Evolutionary conservation across 2,113 vertebrate species (phyloP), one percentile per base, ranked within the genome.

Genomic region (Clarias macrocephalus): DNA sequence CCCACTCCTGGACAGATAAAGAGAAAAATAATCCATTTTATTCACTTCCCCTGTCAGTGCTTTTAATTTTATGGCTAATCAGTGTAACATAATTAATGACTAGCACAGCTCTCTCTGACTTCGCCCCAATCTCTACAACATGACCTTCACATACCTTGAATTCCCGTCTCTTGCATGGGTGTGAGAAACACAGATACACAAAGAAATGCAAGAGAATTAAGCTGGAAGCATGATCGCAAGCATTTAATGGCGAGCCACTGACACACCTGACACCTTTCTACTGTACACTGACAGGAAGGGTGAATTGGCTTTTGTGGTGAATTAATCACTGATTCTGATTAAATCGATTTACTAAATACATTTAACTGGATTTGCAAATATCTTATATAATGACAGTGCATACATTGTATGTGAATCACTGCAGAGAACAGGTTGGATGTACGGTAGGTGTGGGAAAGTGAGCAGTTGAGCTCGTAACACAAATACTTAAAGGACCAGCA

Each of bases 351-450:
- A 8, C 48, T 48, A 48, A 52, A 54, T 54, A 5, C 37, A 52
- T 75, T 25, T 75, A 79, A 10, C 18, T 3, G 30, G 10, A 37
- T 33, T 25, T 23, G 79, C 57, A 37, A 25, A 18, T 62, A 80
- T 28, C 56, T 11, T 80, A 23, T n/a, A n/a, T n/a, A n/a, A n/a
- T n/a, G n/a, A n/a, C 76, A 56, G 52, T 56, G 15, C 48, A 80
- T 23, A 37, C 56, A 5, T 60, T 30, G 60, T 37, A 23, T 33
- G 37, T 23, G 28, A 60, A 30, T 80, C n/a, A 77, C 21, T 28
- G 33, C 54, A 73, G 63, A 21, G 6, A 63, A 65, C 84, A 76
- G 57, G 15, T n/a, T 28, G 77, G 60, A 70, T 86, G 65, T 33
- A 37, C 33, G 33, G 33, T 37, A 59, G 33, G 80, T 75, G 56